phyloP scores from a whole-genome alignment of 2,888 invertebrate species.

The Acanthococcus lagerstroemiae region DNA sequence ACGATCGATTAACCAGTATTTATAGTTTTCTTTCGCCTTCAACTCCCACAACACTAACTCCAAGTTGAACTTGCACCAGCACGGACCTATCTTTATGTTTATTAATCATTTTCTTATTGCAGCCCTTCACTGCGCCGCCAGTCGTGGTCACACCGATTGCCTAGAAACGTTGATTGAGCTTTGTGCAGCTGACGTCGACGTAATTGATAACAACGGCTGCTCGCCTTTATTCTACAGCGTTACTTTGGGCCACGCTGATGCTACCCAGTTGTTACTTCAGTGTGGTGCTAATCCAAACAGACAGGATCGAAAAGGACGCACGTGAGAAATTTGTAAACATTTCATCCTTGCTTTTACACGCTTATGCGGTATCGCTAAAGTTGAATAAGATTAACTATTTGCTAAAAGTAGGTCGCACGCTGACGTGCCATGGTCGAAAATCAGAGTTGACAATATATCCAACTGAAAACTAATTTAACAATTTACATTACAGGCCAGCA shows the following conservation, averaged over 20 bases:
- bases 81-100: too few species aligned
- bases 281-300: slow-evolving; percentile 84
- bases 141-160: slow-evolving; percentile 86
- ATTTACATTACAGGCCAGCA: slow-evolving; percentile 53
- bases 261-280: slow-evolving; percentile 76
- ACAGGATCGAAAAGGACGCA: slow-evolving; percentile 84
- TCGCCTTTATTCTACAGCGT: slow-evolving; percentile 95
- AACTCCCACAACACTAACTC: neutral
- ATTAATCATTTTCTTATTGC: slow-evolving; percentile 32
- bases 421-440: too few species aligned
- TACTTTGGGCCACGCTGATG: slow-evolving; percentile 89
- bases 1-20: too few species aligned
- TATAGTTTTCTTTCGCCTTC: neutral
- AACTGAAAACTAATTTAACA: neutral
- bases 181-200: slow-evolving; percentile 80
- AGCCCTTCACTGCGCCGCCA: slow-evolving; percentile 94
- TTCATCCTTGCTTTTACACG: neutral
- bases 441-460: too few species aligned
- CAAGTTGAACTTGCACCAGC: neutral
- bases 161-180: slow-evolving; percentile 77
- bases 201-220: slow-evolving; percentile 86
- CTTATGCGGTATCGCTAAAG: neutral
- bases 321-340: slow-evolving; percentile 44
- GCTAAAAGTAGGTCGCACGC: too few species aligned
- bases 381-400: too few species aligned